phyloP scores from a whole-genome alignment of 2,888 invertebrate genomes.

The Lapara coniferarum region DNA sequence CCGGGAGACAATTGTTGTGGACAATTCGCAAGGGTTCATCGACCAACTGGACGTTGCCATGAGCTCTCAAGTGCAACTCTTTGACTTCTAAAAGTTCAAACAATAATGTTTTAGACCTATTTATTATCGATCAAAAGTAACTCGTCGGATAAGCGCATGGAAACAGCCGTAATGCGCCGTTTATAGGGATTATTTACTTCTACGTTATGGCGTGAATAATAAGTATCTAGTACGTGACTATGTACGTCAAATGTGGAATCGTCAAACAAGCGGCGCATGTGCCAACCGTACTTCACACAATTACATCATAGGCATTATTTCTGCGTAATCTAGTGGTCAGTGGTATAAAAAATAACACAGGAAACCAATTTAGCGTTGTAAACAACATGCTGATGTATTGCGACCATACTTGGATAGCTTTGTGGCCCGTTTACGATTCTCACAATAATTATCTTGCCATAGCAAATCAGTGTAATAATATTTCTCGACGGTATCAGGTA shows the following conservation, averaged over 20 bases:
- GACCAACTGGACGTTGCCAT: constrained; percentile 56
- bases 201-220: constrained; percentile 24
- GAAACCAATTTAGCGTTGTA: constrained; percentile 48
- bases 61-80: constrained; percentile 44
- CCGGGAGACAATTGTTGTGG: constrained; percentile 65
- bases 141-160: constrained; percentile 20
- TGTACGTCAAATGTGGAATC: constrained; percentile 20
- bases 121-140: constrained; percentile 16
- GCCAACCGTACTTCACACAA: constrained; percentile 16
- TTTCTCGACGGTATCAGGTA: constrained; percentile 75
- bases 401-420: constrained; percentile 58
- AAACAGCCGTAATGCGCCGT: constrained; percentile 23
- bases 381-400: constrained; percentile 44
- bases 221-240: constrained; percentile 22
- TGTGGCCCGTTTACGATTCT: constrained; percentile 66
- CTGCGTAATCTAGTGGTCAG: constrained; percentile 19
- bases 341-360: constrained; percentile 45
- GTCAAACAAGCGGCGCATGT: constrained; percentile 19
- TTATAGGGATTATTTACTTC: constrained; percentile 23
- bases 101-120: constrained; percentile 26
- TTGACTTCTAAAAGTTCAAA: constrained; percentile 49
- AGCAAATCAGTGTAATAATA: constrained; percentile 70
- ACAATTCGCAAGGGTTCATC: constrained; percentile 71
- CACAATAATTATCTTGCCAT: constrained; percentile 72
- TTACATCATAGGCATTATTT: constrained; percentile 22